Conservation (phyloP, 2,113 vertebrate species). For the Chloebia gouldiae region DNA sequence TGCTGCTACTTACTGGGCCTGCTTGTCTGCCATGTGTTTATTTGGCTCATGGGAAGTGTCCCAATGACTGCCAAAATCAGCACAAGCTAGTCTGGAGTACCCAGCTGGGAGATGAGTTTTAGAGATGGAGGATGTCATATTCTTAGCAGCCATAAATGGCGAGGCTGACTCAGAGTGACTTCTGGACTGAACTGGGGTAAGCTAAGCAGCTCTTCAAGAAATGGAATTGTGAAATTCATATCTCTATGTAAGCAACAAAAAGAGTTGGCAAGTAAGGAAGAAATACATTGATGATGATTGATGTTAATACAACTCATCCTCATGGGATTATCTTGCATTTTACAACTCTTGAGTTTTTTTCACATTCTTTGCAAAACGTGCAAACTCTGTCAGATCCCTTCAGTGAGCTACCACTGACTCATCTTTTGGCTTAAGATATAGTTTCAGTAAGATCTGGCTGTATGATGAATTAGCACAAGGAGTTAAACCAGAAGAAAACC, state of each 20-base stretch:
- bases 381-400: slow-evolving; percentile 11
- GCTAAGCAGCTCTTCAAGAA: not conserved
- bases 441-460: not conserved
- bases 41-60: not conserved
- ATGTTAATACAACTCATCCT: not conserved
- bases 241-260: not conserved
- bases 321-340: slow-evolving; percentile 3
- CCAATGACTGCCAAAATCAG: not conserved
- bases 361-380: slow-evolving; percentile 12
- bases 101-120: not conserved
- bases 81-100: not conserved
- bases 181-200: not conserved
- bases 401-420: not conserved
- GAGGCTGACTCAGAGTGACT: not conserved
- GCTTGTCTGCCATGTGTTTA: not conserved
- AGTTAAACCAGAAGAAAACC: not conserved
- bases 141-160: not conserved
- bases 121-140: not conserved
- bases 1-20: not conserved
- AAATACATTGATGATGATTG: not conserved
- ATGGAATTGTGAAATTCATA: not conserved
- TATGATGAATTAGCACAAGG: not conserved
- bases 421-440: slow-evolving; percentile 11
- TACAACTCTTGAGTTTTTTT: not conserved
- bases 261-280: not conserved